These are phyloP conservation scores for Prorops nasuta DNA, from an alignment of 1,140 invertebrate genomes.

Conservation along the genomic window DNA sequence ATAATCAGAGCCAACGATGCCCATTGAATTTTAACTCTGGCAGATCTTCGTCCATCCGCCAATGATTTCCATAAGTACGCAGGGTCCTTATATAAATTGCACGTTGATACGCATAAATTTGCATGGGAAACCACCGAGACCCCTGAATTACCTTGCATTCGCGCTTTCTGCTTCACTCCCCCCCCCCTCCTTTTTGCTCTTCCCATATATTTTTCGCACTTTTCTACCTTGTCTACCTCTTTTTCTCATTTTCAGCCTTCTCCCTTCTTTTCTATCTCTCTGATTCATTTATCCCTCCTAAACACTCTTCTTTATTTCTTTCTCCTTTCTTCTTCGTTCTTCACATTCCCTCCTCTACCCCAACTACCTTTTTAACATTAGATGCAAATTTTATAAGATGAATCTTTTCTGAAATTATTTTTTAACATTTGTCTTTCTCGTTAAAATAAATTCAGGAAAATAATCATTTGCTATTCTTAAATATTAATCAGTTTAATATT, in stretches of 20 bases:
- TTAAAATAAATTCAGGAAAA: too few species aligned
- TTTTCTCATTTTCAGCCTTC: neutral
- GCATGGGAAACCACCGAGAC: neutral
- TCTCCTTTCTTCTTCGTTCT: too few species aligned
- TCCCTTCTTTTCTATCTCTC: neutral
- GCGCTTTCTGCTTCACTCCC: neutral
- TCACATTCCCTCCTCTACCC: too few species aligned
- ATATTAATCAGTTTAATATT: too few species aligned
- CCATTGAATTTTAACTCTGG: neutral
- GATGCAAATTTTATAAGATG: too few species aligned
- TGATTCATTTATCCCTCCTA: too few species aligned
- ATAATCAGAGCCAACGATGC: conserved; percentile 12
- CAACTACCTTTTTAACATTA: too few species aligned
- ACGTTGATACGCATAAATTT: conserved; percentile 6
- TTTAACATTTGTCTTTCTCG: too few species aligned
- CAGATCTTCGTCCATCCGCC: neutral
- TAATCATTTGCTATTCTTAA: too few species aligned
- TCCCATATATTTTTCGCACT: neutral
- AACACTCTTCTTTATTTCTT: too few species aligned
- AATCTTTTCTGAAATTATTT: too few species aligned
- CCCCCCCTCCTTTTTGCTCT: neutral
- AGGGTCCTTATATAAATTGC: conserved; percentile 15
- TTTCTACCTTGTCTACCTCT: neutral
- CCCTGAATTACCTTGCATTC: too few species aligned
- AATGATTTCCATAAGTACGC: conserved; percentile 9